phyloP scores from a whole-genome alignment of 2,797 vertebrate genomes.

The Sebastes ruberrimus region DNA sequence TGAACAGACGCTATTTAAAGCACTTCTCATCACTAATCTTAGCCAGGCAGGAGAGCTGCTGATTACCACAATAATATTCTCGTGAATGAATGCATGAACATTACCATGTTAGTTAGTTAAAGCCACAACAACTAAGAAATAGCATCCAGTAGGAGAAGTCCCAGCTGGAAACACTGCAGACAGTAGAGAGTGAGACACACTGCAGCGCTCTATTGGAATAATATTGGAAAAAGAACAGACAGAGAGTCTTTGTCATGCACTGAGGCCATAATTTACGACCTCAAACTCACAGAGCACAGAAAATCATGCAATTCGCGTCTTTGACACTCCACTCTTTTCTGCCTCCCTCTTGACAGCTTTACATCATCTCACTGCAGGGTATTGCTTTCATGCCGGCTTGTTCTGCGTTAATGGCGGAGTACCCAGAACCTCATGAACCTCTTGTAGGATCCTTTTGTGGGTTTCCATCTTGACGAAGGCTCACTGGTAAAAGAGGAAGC shows the following conservation, averaged over 20 bases:
- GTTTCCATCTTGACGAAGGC: background rate
- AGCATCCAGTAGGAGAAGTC: background rate
- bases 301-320: constrained; percentile 6
- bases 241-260: background rate
- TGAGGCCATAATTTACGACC: background rate
- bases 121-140: background rate
- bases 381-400: background rate
- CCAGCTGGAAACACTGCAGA: background rate
- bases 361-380: background rate
- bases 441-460: background rate
- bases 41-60: background rate
- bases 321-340: background rate
- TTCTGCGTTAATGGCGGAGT: background rate
- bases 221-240: background rate
- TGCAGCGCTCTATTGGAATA: background rate
- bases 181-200: background rate
- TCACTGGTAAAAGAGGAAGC: background rate
- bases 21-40: background rate
- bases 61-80: background rate
- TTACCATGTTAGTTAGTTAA: background rate
- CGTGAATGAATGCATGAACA: background rate
- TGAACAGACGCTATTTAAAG: background rate
- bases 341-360: background rate
- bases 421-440: background rate
- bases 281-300: background rate